Percentiles rank a stretch among this genome's conserved stretches.
These are phyloP conservation scores for Caenorhabditis sp. DNA, from an alignment of 2,888 invertebrate species.

Conservation along the genomic window DNA sequence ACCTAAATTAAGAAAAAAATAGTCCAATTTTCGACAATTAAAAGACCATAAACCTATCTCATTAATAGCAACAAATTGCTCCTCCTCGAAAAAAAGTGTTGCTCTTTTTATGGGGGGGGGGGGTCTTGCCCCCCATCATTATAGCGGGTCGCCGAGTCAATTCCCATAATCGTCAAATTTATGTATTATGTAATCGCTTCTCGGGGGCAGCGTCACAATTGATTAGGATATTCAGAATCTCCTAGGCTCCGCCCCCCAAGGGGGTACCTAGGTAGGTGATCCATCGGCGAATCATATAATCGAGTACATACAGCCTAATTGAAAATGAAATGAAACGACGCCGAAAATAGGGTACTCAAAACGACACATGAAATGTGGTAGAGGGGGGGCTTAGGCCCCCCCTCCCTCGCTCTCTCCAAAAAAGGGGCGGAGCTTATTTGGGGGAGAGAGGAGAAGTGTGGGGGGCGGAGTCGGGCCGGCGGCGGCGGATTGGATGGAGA, in stretches of 20 bases:
- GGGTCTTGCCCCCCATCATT: slow-evolving; percentile 12
- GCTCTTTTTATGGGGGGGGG: neutral
- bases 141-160: slow-evolving; percentile 33
- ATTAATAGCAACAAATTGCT: no score
- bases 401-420: neutral
- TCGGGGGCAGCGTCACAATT: slow-evolving; percentile 5
- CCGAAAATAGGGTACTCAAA: slow-evolving; percentile 64
- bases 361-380: slow-evolving; percentile 64
- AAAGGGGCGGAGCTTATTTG: neutral
- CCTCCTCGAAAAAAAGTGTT: neutral
- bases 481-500: neutral
- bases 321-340: slow-evolving; percentile 14
- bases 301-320: neutral
- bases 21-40: no score
- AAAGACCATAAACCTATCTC: no score
- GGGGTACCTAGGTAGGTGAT: no score
- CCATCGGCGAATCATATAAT: no score
- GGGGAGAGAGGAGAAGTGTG: neutral
- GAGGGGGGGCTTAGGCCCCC: slow-evolving; percentile 15
- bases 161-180: slow-evolving; percentile 51
- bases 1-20: no score
- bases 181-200: neutral
- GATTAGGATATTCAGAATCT: slow-evolving; percentile 20
- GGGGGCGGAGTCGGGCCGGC: neutral
- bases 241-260: neutral